Evolutionary conservation across 2,888 invertebrate genomes (phyloP).

Genomic region (Oscheius sp.): DNA sequence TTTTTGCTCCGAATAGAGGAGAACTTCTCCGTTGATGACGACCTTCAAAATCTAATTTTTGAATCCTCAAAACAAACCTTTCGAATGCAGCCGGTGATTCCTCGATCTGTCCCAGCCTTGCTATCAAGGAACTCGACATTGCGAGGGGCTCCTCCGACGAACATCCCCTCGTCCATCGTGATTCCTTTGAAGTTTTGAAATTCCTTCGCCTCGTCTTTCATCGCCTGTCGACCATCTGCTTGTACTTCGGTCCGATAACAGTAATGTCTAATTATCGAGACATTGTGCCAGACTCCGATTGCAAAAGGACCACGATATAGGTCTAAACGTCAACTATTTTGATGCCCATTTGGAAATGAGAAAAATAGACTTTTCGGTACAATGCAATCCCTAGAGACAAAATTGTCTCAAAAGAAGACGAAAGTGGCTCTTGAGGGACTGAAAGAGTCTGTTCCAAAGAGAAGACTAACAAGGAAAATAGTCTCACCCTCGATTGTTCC

Average conservation of each 20-base stretch:
- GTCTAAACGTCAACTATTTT: too few species aligned
- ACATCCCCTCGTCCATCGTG: conserved; percentile 53
- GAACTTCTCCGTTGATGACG: conserved; percentile 43
- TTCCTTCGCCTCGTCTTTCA: conserved; percentile 15
- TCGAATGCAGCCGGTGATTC: conserved; percentile 50
- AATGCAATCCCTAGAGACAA: too few species aligned
- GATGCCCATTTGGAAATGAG: too few species aligned
- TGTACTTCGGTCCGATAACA: conserved; percentile 45
- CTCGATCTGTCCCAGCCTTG: conserved; percentile 42
- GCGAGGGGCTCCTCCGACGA: conserved; percentile 53
- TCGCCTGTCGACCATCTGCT: conserved; percentile 31
- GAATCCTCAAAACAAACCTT: conserved; percentile 31
- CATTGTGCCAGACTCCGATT: conserved; percentile 52
- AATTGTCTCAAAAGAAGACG: too few species aligned
- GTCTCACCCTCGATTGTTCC: conserved; percentile 54
- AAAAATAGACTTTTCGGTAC: too few species aligned
- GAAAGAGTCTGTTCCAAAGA: too few species aligned
- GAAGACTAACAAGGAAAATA: too few species aligned
- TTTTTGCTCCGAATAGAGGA: conserved; percentile 37
- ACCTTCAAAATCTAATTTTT: conserved; percentile 29
- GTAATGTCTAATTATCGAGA: conserved; percentile 42
- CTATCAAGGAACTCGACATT: conserved; percentile 49
- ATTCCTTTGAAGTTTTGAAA: conserved; percentile 58
- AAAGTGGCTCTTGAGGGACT: too few species aligned
- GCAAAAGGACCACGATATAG: conserved; percentile 54